Evolutionary conservation across 2,888 invertebrate species (phyloP).

Genomic region (Embidobia sp.): DNA sequence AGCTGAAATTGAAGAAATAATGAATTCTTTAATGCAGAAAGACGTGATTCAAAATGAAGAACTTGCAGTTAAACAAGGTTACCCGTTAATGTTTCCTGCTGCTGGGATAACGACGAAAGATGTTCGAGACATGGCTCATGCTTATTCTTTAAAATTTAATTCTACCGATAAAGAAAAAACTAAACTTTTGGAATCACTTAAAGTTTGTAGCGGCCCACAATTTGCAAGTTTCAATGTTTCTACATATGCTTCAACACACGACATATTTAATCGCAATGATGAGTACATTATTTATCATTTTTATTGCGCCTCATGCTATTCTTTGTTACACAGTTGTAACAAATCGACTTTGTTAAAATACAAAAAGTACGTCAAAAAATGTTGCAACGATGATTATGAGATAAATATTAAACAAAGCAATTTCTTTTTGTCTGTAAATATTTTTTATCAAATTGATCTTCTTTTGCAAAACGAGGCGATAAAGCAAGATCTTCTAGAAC

Average conservation of each 20-base stretch:
- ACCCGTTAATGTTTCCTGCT: conserved; percentile 23
- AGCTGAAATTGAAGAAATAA: no score
- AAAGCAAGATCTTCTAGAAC: neutral
- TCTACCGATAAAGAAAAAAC: conserved; percentile 18
- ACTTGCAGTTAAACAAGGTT: neutral
- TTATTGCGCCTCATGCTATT: conserved; percentile 23
- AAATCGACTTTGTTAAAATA: conserved; percentile 18
- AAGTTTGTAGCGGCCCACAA: conserved; percentile 18
- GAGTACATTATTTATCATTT: conserved; percentile 31
- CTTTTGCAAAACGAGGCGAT: neutral
- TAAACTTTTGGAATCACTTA: conserved; percentile 7
- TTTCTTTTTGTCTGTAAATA: conserved; percentile 6
- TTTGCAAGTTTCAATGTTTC: conserved; percentile 23
- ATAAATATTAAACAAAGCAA: neutral
- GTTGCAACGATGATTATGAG: neutral
- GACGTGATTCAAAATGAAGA: no score
- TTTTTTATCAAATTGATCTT: conserved; percentile 8
- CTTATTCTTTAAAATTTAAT: conserved; percentile 19
- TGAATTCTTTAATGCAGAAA: neutral
- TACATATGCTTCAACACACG: neutral
- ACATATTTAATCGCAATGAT: conserved; percentile 5
- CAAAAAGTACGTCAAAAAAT: conserved; percentile 1
- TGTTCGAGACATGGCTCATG: conserved; percentile 8
- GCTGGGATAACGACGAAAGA: conserved; percentile 26
- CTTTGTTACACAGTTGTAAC: conserved; percentile 10